phyloP scores from a whole-genome alignment of 2,797 vertebrate genomes.

The Coccyzus lansbergi region DNA sequence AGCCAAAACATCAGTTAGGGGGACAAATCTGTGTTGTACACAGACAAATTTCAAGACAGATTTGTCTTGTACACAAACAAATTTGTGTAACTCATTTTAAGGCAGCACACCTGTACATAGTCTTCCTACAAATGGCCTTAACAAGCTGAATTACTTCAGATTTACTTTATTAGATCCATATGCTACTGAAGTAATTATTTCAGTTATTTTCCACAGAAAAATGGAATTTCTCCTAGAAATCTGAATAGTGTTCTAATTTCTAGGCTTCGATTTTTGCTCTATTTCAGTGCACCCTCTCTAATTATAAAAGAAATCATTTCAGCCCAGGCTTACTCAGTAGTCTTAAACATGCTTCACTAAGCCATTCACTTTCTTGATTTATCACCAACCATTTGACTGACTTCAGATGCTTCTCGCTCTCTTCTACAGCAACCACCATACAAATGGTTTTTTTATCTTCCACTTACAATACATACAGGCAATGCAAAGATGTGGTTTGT shows the following conservation, averaged over 20 bases:
- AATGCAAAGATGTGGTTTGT: not conserved
- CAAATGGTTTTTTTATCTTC: not conserved
- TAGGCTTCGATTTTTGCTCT: not conserved
- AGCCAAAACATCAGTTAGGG: not conserved
- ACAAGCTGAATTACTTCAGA: not conserved
- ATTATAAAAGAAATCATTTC: not conserved
- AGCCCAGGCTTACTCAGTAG: not conserved
- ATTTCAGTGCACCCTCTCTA: not conserved
- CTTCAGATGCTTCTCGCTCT: not conserved
- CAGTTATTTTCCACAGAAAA: not conserved
- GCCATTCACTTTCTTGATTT: not conserved
- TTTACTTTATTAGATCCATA: not conserved
- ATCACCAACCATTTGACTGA: not conserved
- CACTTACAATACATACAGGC: not conserved
- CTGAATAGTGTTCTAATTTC: not conserved
- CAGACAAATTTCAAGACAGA: too few species aligned
- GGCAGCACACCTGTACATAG: not conserved
- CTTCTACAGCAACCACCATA: not conserved
- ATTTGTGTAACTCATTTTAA: not conserved
- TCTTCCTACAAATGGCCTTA: not conserved
- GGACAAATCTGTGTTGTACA: not conserved
- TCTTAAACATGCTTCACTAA: not conserved
- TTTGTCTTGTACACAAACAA: too few species aligned
- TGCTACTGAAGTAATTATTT: not conserved
- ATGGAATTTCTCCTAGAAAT: not conserved